phyloP scores from a whole-genome alignment of 30 jellyfish, hydroid and myxozoan species.

The Hydractinia symbiolongicarpus region DNA sequence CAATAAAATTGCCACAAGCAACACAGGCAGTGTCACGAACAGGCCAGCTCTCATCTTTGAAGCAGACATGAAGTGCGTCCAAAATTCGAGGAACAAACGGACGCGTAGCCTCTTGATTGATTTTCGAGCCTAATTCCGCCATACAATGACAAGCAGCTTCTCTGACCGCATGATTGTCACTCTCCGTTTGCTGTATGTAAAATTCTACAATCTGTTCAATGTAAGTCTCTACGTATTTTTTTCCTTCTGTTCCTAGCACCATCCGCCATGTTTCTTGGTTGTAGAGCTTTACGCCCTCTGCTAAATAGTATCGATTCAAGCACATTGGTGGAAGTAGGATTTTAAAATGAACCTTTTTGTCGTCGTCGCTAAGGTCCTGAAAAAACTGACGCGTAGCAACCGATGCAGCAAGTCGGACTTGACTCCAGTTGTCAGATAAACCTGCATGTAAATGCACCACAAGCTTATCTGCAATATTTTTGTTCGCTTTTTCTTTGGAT shows the following conservation, averaged over 20 bases:
- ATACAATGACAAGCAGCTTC: slow-evolving; percentile 99
- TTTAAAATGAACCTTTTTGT: slow-evolving; percentile 43
- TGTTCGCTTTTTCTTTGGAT: slow-evolving; percentile 31
- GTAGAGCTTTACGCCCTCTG: slow-evolving; percentile 94
- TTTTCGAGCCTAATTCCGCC: slow-evolving; percentile 90
- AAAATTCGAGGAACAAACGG: slow-evolving; percentile 67
- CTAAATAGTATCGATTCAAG: slow-evolving; percentile 81
- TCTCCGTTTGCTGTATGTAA: slow-evolving; percentile 66
- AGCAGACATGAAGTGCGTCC: slow-evolving; percentile 72
- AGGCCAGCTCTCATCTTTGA: slow-evolving; percentile 99
- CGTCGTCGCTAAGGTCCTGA: slow-evolving; percentile 56
- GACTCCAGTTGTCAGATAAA: slow-evolving; percentile 98
- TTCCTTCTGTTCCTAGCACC: slow-evolving; percentile 81
- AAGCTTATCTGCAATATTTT: slow-evolving; percentile 67
- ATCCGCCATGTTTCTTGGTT: slow-evolving; percentile 93
- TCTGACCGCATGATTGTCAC: slow-evolving; percentile 98
- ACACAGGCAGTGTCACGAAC: slow-evolving; percentile 99
- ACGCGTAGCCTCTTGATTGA: slow-evolving; percentile 37
- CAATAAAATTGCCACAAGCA: slow-evolving; percentile 91
- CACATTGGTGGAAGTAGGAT: slow-evolving; percentile 91
- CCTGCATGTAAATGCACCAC: slow-evolving; percentile 66
- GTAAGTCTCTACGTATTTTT: slow-evolving; percentile 53
- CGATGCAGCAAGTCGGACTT: slow-evolving; percentile 98
- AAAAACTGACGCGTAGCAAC: slow-evolving; percentile 93
- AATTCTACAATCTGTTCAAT: slow-evolving; percentile 57